Evolutionary conservation across 1,140 invertebrate species (phyloP), one percentile per base, ranked within the genome.

Genomic region (Drosophila parabipectinata): DNA sequence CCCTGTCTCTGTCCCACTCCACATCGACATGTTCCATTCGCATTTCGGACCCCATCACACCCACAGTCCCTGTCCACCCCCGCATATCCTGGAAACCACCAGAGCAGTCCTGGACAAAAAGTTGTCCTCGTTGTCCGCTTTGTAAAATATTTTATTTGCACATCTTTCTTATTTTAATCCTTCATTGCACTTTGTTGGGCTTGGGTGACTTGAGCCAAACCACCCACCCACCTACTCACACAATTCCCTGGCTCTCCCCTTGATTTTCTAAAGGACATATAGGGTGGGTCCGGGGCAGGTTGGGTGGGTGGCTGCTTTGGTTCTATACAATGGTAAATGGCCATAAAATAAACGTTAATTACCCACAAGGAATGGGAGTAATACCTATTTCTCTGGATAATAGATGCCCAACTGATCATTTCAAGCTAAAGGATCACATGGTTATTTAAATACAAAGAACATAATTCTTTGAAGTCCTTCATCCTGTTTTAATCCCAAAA

Each of bases 121-220:
- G 69, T 85, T 81, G 82, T 78, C 61, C 78, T 80, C 81, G 69
- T 82, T 72, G 71, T 85, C 63, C 66, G 78, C 80, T 64, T 88
- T 79, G 77, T 69, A 74, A 82, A 79, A 90, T 90, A 90, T 85
- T 85, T 81, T 85, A 90, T 79, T 87, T 89, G 75, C 78, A 90
- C 87, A 90, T 90, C 82, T 90, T 85, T 90, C 85, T 85, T 90
- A 90, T 90, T 90, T 90, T 90, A 90, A 90, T 90, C 85, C 85
- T 90, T 82, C 81, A 90, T 79, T 87, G 78, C 81, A 89, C 78
- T 75, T 50, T 53, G 26, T 58, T 72, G 48, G 77, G 81, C 39
- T 77, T 66, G 66, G 55, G 55, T 30, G 55, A 44, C 58, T 67
- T 63, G 71, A 47, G 52, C 47, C 50, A 55, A 28, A 9, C 41